phyloP scores from a whole-genome alignment of 2,888 invertebrate species.

The Troides aeacus region DNA sequence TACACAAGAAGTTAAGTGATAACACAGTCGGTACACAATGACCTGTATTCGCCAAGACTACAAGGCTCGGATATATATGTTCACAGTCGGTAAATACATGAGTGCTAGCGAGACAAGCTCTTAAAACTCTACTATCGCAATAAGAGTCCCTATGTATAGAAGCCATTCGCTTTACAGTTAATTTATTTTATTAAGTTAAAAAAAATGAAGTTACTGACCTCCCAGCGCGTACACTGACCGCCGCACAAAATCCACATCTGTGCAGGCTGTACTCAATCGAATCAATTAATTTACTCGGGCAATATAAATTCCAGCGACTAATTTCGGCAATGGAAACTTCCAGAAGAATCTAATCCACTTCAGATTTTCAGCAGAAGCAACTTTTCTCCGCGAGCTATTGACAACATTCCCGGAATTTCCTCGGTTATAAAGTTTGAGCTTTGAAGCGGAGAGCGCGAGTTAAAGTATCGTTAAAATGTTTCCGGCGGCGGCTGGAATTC shows the following conservation, averaged over 20 bases:
- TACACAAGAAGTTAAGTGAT: too few species aligned
- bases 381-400: conserved; percentile 13
- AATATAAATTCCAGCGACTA: conserved; percentile 16
- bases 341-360: conserved; percentile 17
- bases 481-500: neutral
- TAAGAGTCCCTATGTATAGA: too few species aligned
- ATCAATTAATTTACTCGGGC: conserved; percentile 1
- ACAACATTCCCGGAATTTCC: conserved; percentile 12
- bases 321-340: conserved; percentile 6
- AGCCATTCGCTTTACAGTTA: too few species aligned
- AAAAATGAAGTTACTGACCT: too few species aligned
- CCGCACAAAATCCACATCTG: neutral
- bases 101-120: too few species aligned
- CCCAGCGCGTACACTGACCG: neutral
- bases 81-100: too few species aligned
- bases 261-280: neutral
- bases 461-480: conserved; percentile 2
- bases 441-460: conserved; percentile 7
- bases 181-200: too few species aligned
- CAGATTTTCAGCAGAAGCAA: conserved; percentile 12
- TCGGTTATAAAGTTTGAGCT: conserved; percentile 12
- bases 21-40: too few species aligned
- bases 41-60: too few species aligned
- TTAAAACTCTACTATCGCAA: too few species aligned
- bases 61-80: too few species aligned